Evolutionary conservation across 2,888 invertebrate species (phyloP), one percentile per base, ranked within the genome.

Genomic region (Calliopum simillimum): DNA sequence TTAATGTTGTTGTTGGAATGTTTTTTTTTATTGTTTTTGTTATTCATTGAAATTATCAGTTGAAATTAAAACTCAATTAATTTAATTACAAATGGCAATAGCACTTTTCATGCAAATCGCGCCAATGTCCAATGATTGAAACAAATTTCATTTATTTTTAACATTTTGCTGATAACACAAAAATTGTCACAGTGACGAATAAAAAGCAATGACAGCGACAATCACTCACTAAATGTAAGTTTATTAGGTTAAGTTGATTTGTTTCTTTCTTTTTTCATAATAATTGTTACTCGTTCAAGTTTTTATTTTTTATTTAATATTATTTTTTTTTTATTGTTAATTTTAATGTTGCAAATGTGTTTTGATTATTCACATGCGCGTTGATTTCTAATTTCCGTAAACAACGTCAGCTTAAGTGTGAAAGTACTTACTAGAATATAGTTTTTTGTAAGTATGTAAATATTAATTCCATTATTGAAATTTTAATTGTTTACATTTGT

Each of bases 31-130:
- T 23, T n/a, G 53, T 8, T n/a, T 11, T 41, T n/a, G 44, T 33
- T 66, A 46, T 46, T 67, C 61, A 47, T 55, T 51, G 33, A 51
- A 61, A 43, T 68, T 77, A 76, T 78, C 77, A 47, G 77, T 76
- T 68, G 74, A 83, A 81, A 84, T 84, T 84, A 84, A 84, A 84
- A 77, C 79, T 78, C 84, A 84, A 84, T 84, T 84, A 84, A 84
- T 83, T 84, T 81, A 83, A 83, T 81, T 81, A 82, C 84, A 82
- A 84, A 84, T 83, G 79, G 77, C 80, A 81, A 80, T 79, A 80
- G 67, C 16, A 58, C 67, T 67, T 59, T 59, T 51, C 21, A 53
- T 23, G 53, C 23, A 21, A 53, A 53, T 21, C 53, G 53, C 21
- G 3, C 12, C 16, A 49, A 53, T 19, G 46, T 46, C 44, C 23